A percentile compares a stretch with the other conserved stretches of the same genome.
phyloP scores from a whole-genome alignment of 2,113 vertebrate species.

The Aphyosemion australe region DNA sequence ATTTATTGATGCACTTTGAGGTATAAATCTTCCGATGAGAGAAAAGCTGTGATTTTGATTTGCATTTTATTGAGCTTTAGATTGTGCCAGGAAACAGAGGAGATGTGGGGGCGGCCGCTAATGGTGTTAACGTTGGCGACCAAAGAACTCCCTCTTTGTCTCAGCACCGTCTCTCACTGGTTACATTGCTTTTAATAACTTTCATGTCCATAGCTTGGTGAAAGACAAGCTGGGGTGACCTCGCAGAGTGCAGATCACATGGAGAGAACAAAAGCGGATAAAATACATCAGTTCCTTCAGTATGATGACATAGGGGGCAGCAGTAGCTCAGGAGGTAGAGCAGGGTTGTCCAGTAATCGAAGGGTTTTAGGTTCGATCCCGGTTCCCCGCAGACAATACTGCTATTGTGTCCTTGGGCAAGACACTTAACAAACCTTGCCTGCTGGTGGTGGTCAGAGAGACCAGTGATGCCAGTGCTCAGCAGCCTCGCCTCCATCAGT shows the following conservation, averaged over 20 bases:
- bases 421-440: no score
- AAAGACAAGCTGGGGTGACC: slow-evolving; percentile 44
- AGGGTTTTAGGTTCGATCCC: no score
- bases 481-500: no score
- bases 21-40: slow-evolving; percentile 62
- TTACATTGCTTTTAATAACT: slow-evolving; percentile 45
- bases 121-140: slow-evolving; percentile 56
- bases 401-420: no score
- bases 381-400: no score
- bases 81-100: slow-evolving; percentile 55
- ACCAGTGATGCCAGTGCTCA: no score
- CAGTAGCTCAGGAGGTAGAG: no score
- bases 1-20: slow-evolving; percentile 64
- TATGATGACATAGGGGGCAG: no score
- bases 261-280: slow-evolving; percentile 11
- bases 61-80: slow-evolving; percentile 66
- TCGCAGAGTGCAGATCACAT: slow-evolving; percentile 6
- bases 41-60: slow-evolving; percentile 51
- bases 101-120: slow-evolving; percentile 51
- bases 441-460: no score
- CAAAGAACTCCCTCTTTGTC: slow-evolving; percentile 33
- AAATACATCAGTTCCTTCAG: slow-evolving; percentile 1
- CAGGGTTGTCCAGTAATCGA: no score
- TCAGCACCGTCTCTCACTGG: background rate
- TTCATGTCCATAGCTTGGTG: slow-evolving; percentile 25